phyloP scores from a whole-genome alignment of 2,888 invertebrate species.

The Rhagophthalmus giganteus region DNA sequence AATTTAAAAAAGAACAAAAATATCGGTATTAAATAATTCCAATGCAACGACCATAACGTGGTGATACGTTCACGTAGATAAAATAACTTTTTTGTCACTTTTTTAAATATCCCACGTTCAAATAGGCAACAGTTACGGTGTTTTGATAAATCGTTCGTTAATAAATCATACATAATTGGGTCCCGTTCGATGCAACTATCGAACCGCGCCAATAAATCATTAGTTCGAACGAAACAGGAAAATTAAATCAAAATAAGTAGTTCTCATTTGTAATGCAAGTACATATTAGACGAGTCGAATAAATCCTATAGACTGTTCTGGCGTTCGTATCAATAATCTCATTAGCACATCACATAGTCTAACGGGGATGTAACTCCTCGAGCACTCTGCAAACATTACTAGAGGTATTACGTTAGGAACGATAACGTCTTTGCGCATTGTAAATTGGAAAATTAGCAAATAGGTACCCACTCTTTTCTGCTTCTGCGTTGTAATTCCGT shows the following conservation, averaged over 20 bases:
- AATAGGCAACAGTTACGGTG: constrained; percentile 7
- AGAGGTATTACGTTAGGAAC: constrained; percentile 20
- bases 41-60: no score
- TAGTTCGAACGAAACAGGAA: constrained; percentile 13
- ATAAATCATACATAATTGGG: constrained; percentile 29
- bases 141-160: constrained; percentile 16
- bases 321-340: constrained; percentile 15
- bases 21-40: no score
- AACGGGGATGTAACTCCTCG: constrained; percentile 22
- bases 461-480: constrained; percentile 28
- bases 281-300: no score
- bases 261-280: constrained; percentile 28
- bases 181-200: constrained; percentile 15
- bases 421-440: constrained; percentile 27
- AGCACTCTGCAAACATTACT: constrained; percentile 16
- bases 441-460: constrained; percentile 33
- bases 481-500: constrained; percentile 11
- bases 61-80: no score
- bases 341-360: constrained; percentile 24
- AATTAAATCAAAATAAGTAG: constrained; percentile 20
- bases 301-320: constrained; percentile 16
- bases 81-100: no score
- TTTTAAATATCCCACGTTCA: constrained; percentile 10
- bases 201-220: constrained; percentile 22
- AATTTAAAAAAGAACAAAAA: no score